Evolutionary conservation across 2,113 vertebrate genomes (phyloP), one percentile per base, ranked within the genome.

Genomic region (Callionymus lyra): DNA sequence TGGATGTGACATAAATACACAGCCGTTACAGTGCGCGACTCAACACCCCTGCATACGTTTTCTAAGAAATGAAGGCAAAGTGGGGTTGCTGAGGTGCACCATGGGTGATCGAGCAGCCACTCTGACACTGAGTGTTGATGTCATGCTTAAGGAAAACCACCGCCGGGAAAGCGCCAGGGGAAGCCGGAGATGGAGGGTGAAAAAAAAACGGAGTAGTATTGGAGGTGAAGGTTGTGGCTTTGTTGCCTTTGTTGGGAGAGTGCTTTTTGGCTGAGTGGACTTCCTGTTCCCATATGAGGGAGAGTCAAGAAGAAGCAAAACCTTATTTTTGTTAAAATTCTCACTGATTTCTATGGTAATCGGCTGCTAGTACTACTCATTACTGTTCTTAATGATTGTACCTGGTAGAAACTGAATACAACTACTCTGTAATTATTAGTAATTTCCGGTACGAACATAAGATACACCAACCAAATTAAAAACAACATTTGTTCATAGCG

Each of bases 41-140:
- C 72, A 68, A 64, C 62, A 56, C 59, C 47, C 46, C 9, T 35
- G 45, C 47, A 53, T 65, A 44, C 53, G 38, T 58, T 48, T 33
- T 39, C 42, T 43, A 53, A 40, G 32, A 10, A 43, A 64, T 50
- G n/a, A 40, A 49, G 49, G 70, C 61, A 65, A 65, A 64, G 44
- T 47, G 2, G 1, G 51, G 54, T 49, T 63, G 57, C 17, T 50
- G 11, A 48, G 53, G 71, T 66, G 63, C 58, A 63, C 53, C 21
- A 14, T 13, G 58, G 66, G 59, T 69, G 67, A 54, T 17, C n/a
- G 6, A 57, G 54, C 64, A 32, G 34, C 70, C 70, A 56, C 42
- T 68, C 59, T 44, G 64, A 56, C 13, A 48, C 65, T 64, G 73
- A 79, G 53, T 69, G 72, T 72, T 78, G 79, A 80, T 73, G 74